Base-by-base conservation (phyloP, 2,797 vertebrate genomes). In the Ammospiza maritima region DNA sequence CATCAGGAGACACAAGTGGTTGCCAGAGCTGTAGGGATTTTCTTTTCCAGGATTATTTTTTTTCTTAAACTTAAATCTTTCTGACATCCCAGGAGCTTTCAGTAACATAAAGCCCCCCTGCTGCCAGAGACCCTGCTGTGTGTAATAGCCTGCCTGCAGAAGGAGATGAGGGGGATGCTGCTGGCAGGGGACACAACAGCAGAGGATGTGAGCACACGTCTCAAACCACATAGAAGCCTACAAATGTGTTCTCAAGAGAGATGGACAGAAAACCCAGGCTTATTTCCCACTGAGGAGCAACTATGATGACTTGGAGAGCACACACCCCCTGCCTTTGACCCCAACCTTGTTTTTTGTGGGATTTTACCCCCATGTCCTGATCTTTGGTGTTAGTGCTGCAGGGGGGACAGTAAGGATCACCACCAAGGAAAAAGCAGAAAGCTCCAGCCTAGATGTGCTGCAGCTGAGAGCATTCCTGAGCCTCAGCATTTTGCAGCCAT, bases 141-240 rank as follows among this genome's bases (percentile, higher is more conserved):
- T 26, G 61, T 50, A 83, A 94, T 27, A 53, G 76, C 6, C 4
- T 70, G 85, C 57, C 89, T 69, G 32, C n/a, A 48, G 27, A 7
- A 81, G 77, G 44, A 61, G 76, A 93, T 34, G 67, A 87, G 81
- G 86, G 77, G 47, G 78, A 85, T 87, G 85, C 85, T 92, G 87
- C 16, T 64, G 64, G 84, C 77, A 89, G 48, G 36, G 60, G 74
- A 95, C 78, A 51, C 62, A 3, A 16, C 51, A 60, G 71, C 60
- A 62, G 50, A 69, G 62, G 67, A 73, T 30, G 23, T 0, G 3
- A 9, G 27, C 0, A 0, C 58, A 13, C 3, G 0, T 44, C 65
- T 67, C 53, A 34, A 82, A 83, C 13, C 9, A 44, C 15, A 0
- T 1, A 1, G 7, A 40, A 77, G 22, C 50, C 54, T n/a, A 72